Base-by-base conservation (phyloP, 2,113 vertebrate genomes). In the Chiloscyllium plagiosum region DNA sequence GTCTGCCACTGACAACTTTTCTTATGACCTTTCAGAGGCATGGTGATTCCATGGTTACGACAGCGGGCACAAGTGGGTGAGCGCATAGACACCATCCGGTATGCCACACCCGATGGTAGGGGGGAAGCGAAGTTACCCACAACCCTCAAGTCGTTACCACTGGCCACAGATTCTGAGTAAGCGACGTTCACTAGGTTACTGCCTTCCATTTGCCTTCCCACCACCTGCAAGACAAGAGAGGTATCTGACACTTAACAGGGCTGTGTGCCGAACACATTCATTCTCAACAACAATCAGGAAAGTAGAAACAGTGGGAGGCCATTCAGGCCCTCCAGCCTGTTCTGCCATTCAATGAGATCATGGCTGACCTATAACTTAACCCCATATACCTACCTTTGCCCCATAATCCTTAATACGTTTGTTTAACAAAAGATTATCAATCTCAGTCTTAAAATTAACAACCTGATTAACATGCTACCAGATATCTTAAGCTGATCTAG, bases 41-140 rank as follows among this genome's bases (percentile, higher is more conserved):
- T 96, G 1, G 95, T 96, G 95, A 97, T 61, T 0, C 97, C 97
- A 0, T 97, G 97, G 95, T 97, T 97, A 26, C 97, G 97, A 96
- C 97, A 97, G 96, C 97, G 97, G 95, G 97, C 97, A 0, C 97
- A 97, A 72, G 97, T 97, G 0, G 97, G 97, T 69, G 97, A 97
- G 68, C 97, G 97, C 65, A 96, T 95, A 33, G 89, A 83, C 19
- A 76, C 29, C 95, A 93, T 97, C 78, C 90, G 96, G 37, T 70
- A 68, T 1, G 93, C 89, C 89, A 92, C 65, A 6, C 29, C 89
- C 66, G 93, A 93, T 20, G 29, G 89, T 3, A 56, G 86, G 24
- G 86, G 93, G 7, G 96, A 26, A 12, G 86, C 47, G 26, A 56
- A 15, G 2, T 68, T 72, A 22, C 72, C 96, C 95, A 96, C 95